Evolutionary conservation across 2,888 invertebrate genomes (phyloP).

Genomic region (Geophilus truncorum): DNA sequence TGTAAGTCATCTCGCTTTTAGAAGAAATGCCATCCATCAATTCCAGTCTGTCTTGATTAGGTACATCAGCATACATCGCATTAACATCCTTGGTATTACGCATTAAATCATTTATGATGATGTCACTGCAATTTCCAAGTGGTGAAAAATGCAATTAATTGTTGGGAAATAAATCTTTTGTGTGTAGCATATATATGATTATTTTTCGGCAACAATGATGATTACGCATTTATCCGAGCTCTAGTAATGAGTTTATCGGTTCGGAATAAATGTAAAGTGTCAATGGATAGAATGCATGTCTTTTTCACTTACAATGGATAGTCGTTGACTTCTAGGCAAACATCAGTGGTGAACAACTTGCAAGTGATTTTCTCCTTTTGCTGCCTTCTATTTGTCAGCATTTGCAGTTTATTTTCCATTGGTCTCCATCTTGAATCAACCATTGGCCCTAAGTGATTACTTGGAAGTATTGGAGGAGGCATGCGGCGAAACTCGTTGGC

Average conservation of each 20-base stretch:
- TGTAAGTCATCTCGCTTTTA: constrained; percentile 52
- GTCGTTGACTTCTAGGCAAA: constrained; percentile 66
- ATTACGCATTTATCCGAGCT: no score
- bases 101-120: constrained; percentile 46
- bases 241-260: no score
- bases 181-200: no score
- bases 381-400: background rate
- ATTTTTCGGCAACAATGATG: no score
- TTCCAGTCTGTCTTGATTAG: constrained; percentile 56
- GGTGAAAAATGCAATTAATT: no score
- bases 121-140: constrained; percentile 55
- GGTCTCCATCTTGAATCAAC: background rate
- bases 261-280: no score
- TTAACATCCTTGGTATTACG: constrained; percentile 61
- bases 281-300: no score
- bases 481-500: background rate
- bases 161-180: no score
- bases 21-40: constrained; percentile 57
- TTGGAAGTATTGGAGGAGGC: background rate
- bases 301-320: constrained; percentile 66
- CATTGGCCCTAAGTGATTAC: background rate
- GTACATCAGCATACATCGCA: constrained; percentile 63
- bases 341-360: constrained; percentile 42
- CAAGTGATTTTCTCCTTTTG: constrained; percentile 38
- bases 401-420: background rate